phyloP scores from a whole-genome alignment of 2,797 vertebrate species.

The Mastacembelus armatus region DNA sequence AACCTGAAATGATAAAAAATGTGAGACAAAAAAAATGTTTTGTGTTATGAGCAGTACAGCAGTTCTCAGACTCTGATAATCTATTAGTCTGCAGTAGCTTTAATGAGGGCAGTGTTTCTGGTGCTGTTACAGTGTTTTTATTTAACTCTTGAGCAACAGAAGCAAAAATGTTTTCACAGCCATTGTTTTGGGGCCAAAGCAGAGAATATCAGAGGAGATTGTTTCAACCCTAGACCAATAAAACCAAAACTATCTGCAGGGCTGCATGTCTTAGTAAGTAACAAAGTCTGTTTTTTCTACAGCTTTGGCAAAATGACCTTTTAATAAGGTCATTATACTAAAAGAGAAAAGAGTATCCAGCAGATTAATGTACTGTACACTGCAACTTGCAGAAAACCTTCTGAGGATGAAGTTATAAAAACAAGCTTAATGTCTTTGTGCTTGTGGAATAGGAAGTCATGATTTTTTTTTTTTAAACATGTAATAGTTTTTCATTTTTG shows the following conservation, averaged over 20 bases:
- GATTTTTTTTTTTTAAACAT: not conserved
- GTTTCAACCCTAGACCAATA: not conserved
- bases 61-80: not conserved
- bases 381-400: not conserved
- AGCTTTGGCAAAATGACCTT: not conserved
- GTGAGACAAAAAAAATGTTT: not conserved
- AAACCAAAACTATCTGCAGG: not conserved
- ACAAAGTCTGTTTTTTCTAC: not conserved
- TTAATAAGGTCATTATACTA: not conserved
- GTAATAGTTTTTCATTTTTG: not conserved
- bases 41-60: not conserved
- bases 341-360: too few species aligned
- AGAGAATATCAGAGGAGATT: not conserved
- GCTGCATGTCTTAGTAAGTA: too few species aligned
- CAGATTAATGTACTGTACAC: too few species aligned
- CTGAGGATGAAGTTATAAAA: not conserved
- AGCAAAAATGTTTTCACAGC: not conserved
- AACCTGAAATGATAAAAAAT: too few species aligned
- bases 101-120: not conserved
- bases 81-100: not conserved
- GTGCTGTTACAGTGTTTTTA: not conserved
- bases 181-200: too few species aligned
- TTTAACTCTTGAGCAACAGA: not conserved
- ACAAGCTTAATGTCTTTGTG: not conserved
- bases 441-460: constrained; percentile 10